Conservation (phyloP, 2,888 invertebrate genomes). For the Chrysolina americana region DNA sequence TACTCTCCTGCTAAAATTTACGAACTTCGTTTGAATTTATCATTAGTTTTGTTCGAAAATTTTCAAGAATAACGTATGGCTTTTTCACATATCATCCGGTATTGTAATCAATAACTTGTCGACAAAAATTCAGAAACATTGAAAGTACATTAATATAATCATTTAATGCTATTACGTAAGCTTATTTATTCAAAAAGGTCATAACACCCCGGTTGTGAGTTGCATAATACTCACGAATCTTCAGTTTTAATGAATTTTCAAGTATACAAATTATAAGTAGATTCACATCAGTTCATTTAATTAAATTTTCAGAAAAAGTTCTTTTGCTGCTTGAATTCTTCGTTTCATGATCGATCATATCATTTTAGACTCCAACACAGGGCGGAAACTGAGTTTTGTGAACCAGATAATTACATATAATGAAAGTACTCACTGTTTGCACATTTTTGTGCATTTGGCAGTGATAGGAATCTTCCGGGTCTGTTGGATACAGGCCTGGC, state of each 20-base stretch:
- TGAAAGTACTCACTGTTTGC: constrained; percentile 81
- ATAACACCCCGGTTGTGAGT: not conserved
- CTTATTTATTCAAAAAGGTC: not conserved
- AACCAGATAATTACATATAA: too few species aligned
- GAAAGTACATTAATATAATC: constrained; percentile 11
- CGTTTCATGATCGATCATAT: not conserved
- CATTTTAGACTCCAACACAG: not conserved
- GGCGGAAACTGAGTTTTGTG: too few species aligned
- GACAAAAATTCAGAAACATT: not conserved
- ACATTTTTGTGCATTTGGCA: constrained; percentile 87
- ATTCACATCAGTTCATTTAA: not conserved
- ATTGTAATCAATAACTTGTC: not conserved
- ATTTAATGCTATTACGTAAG: not conserved
- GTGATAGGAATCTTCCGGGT: constrained; percentile 87
- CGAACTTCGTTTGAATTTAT: too few species aligned
- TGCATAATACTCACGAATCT: not conserved
- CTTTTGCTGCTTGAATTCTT: not conserved
- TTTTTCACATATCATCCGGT: too few species aligned
- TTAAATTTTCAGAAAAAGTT: too few species aligned
- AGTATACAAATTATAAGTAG: not conserved
- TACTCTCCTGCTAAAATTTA: too few species aligned
- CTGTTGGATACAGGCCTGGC: constrained; percentile 79
- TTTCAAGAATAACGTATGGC: too few species aligned
- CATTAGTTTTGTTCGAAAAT: too few species aligned
- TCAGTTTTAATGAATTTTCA: not conserved